Conservation (phyloP, 2,888 invertebrate genomes). For the Drosophila tanythrix region DNA sequence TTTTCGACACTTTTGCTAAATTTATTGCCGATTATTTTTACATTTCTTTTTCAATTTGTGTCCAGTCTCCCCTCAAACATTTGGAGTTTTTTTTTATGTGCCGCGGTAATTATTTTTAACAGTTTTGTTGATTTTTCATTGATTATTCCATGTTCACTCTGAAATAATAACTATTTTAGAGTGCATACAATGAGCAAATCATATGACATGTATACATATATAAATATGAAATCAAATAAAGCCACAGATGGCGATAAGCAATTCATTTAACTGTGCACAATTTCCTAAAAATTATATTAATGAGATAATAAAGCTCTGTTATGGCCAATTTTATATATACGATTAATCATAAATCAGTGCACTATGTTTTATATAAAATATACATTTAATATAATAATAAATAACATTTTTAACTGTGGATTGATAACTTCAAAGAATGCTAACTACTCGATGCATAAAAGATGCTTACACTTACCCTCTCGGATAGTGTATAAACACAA, state of each 20-base stretch:
- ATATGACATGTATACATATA: slow-evolving; percentile 18
- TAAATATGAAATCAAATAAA: neutral
- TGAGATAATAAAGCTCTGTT: neutral
- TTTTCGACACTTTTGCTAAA: slow-evolving; percentile 80
- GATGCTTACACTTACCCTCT: neutral
- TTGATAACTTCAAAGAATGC: neutral
- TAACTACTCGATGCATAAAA: neutral
- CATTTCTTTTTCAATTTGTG: slow-evolving; percentile 72
- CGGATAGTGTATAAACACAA: slow-evolving; percentile 8
- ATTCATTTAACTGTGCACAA: neutral
- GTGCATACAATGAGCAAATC: neutral
- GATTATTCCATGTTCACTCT: slow-evolving; percentile 49
- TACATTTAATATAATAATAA: neutral
- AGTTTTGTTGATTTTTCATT: slow-evolving; percentile 75
- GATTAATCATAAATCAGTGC: neutral
- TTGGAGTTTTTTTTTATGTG: slow-evolving; percentile 30
- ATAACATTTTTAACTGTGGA: neutral
- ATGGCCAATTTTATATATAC: neutral
- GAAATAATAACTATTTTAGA: neutral
- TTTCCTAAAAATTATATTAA: neutral
- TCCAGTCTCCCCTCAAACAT: neutral
- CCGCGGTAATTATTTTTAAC: slow-evolving; percentile 73
- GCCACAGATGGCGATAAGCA: no score
- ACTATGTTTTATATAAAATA: neutral
- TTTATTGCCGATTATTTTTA: slow-evolving; percentile 80